phyloP scores from a whole-genome alignment of 1,140 invertebrate species.

The Zaprionus capensis region DNA sequence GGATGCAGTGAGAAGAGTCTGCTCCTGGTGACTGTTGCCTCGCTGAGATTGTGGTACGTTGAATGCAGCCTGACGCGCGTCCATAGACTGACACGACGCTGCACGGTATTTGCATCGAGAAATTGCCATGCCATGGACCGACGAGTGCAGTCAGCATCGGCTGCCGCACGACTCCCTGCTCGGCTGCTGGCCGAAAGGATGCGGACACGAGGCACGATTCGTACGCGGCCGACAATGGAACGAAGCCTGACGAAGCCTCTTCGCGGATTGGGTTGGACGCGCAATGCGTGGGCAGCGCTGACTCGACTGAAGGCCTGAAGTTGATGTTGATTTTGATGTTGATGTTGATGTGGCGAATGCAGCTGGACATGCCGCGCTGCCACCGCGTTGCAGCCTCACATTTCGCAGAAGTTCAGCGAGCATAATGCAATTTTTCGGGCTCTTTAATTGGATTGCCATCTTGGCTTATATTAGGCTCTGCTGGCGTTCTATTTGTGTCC shows the following conservation, averaged over 20 bases:
- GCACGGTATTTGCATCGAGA: slow-evolving; percentile 65
- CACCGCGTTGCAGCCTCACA: not conserved
- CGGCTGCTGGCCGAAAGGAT: slow-evolving; percentile 43
- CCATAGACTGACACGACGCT: slow-evolving; percentile 65
- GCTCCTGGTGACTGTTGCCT: not conserved
- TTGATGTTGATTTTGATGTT: slow-evolving; percentile 4
- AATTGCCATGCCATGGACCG: slow-evolving; percentile 8
- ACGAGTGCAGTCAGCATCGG: slow-evolving; percentile 55
- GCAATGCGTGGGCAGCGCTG: slow-evolving; percentile 26
- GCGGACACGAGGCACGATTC: not conserved
- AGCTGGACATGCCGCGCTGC: not conserved
- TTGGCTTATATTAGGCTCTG: not conserved
- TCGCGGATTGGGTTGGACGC: slow-evolving; percentile 16
- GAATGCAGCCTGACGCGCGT: slow-evolving; percentile 76
- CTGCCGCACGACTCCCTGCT: slow-evolving; percentile 14
- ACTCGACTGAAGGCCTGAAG: not conserved
- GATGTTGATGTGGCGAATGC: slow-evolving; percentile 22
- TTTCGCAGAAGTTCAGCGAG: not conserved
- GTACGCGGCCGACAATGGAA: not conserved
- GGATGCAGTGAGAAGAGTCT: not conserved
- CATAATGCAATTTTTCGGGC: slow-evolving; percentile 7
- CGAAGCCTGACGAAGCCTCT: not conserved
- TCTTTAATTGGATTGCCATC: not conserved
- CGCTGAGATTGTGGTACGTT: slow-evolving; percentile 53
- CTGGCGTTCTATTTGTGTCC: not conserved